A percentile compares a stretch with the other conserved stretches of the same genome.
Conservation (phyloP, 2,888 invertebrate species). For the Anodontia alba region DNA sequence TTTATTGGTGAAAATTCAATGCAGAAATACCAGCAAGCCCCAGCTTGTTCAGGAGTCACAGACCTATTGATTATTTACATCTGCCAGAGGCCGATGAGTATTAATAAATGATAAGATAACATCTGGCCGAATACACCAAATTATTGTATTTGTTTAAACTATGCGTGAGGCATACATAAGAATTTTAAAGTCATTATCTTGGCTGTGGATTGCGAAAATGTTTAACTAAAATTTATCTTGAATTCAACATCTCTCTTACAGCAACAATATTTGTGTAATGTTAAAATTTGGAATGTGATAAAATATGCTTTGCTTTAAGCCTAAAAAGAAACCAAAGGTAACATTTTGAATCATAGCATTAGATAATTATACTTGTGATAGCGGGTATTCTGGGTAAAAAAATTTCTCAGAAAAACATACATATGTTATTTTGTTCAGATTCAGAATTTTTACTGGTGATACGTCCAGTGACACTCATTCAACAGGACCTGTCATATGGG, state of each 20-base stretch:
- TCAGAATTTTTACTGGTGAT: too few relatives aligned
- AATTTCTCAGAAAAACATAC: too few relatives aligned
- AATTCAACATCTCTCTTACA: too few relatives aligned
- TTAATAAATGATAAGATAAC: constrained; percentile 19
- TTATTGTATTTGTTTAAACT: background rate
- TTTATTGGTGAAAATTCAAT: background rate
- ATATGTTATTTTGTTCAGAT: too few relatives aligned
- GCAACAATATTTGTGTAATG: background rate
- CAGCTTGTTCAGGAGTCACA: constrained; percentile 19
- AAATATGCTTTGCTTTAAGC: constrained; percentile 47
- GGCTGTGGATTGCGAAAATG: background rate
- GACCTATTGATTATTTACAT: constrained; percentile 14
- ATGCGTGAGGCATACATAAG: background rate
- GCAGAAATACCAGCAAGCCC: constrained; percentile 18
- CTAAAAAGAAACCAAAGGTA: constrained; percentile 47
- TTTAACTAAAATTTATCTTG: too few relatives aligned
- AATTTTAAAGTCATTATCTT: background rate
- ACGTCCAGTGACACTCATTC: too few relatives aligned
- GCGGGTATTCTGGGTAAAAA: too few relatives aligned
- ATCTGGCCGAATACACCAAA: background rate
- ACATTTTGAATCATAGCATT: too few relatives aligned
- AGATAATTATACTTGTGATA: too few relatives aligned
- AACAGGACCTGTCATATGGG: too few relatives aligned
- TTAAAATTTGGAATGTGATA: background rate
- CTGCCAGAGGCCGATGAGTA: background rate